Conservation (phyloP, 2,113 vertebrate genomes). For the Lynx canadensis region DNA sequence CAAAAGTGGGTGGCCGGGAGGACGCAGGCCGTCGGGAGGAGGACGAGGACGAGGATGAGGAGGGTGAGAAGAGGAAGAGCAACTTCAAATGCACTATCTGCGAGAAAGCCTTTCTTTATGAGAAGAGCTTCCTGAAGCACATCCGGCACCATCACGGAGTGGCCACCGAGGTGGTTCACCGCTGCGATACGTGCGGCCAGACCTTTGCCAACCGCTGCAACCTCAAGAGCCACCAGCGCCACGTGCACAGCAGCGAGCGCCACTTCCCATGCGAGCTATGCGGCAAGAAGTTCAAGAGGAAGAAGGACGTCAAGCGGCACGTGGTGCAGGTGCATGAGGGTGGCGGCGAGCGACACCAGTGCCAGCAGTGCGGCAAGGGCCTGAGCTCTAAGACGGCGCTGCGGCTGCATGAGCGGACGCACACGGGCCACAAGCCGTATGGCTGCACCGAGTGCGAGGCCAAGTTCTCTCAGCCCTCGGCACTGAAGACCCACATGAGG, state of each 20-base stretch:
- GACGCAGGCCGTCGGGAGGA: slow-evolving; percentile 62
- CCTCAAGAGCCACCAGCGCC: slow-evolving; percentile 95
- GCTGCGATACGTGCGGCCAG: slow-evolving; percentile 94
- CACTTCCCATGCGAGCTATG: slow-evolving; percentile 94
- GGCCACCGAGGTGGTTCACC: slow-evolving; percentile 88
- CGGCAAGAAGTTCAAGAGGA: slow-evolving; percentile 96
- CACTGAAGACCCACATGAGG: slow-evolving; percentile 98
- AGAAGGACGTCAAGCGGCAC: slow-evolving; percentile 97
- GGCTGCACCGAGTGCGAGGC: slow-evolving; percentile 92
- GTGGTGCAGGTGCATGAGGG: slow-evolving; percentile 96
- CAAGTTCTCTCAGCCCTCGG: slow-evolving; percentile 96
- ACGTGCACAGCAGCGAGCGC: slow-evolving; percentile 95
- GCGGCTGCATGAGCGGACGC: slow-evolving; percentile 93
- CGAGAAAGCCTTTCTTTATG: slow-evolving; percentile 84
- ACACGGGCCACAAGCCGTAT: slow-evolving; percentile 94
- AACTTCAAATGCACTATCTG: slow-evolving; percentile 89
- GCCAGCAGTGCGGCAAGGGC: slow-evolving; percentile 93
- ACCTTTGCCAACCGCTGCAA: slow-evolving; percentile 98
- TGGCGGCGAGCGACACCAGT: slow-evolving; percentile 90
- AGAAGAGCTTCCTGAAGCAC: slow-evolving; percentile 90
- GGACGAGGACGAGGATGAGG: slow-evolving; percentile 72
- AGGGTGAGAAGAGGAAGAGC: slow-evolving; percentile 81
- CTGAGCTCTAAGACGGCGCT: slow-evolving; percentile 96
- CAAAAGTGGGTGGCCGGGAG: slow-evolving; percentile 42
- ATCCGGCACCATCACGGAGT: slow-evolving; percentile 90